phyloP scores from a whole-genome alignment of 2,113 vertebrate genomes.

The Bolborhynchus lineola region DNA sequence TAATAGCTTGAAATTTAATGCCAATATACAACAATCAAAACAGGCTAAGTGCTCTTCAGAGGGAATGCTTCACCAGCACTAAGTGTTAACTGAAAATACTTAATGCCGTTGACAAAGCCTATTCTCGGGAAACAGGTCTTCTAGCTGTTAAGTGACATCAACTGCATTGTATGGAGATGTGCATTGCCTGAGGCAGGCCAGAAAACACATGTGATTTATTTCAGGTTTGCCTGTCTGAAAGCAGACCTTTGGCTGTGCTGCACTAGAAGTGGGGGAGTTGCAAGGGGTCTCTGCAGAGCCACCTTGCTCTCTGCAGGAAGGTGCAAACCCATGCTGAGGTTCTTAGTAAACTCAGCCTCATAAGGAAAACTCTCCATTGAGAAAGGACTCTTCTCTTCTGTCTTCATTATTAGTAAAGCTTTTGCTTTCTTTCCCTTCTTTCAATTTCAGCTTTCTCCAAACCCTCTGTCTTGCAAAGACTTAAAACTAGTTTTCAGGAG shows the following conservation, averaged over 20 bases:
- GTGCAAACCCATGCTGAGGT: accelerated
- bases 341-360: background rate
- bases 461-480: background rate
- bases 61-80: background rate
- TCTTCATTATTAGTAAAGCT: background rate
- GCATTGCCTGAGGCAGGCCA: background rate
- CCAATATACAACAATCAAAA: too few species aligned
- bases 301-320: background rate
- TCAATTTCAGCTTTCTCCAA: background rate
- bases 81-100: background rate
- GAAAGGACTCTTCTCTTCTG: background rate
- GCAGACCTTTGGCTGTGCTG: accelerated
- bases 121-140: background rate
- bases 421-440: background rate
- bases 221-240: background rate
- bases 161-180: background rate
- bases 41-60: background rate
- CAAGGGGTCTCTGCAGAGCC: background rate
- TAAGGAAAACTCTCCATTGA: background rate
- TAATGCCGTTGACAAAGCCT: background rate
- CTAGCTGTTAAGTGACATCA: background rate
- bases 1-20: too few species aligned
- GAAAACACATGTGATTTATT: background rate
- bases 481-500: background rate
- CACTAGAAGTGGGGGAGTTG: background rate